Conservation (phyloP, 2,113 vertebrate species). For the Syngnathus floridae region DNA sequence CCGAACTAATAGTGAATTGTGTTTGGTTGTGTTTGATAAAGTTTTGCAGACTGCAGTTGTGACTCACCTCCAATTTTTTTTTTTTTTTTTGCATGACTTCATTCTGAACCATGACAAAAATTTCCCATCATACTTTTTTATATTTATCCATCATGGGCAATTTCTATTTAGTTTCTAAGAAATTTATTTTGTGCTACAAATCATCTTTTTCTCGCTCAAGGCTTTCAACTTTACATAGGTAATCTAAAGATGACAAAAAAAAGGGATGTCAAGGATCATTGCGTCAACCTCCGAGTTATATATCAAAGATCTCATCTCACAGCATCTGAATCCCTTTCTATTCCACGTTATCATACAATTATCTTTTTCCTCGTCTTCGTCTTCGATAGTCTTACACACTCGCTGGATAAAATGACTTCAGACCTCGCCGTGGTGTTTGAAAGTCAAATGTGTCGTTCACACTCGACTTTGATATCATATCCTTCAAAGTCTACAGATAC, state of each 20-base stretch:
- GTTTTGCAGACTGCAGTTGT: conserved; percentile 5
- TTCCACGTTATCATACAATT: conserved; percentile 1
- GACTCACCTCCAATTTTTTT: too few relatives aligned
- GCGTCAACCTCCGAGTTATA: conserved; percentile 24
- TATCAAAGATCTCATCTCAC: conserved; percentile 18
- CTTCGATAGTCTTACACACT: not conserved
- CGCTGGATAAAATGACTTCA: not conserved
- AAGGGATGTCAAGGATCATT: conserved; percentile 35
- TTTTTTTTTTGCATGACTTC: too few relatives aligned
- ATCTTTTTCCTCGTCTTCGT: conserved; percentile 5
- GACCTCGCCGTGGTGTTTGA: not conserved
- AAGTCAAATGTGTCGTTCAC: not conserved
- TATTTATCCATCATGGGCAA: not conserved
- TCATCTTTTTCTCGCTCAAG: not conserved
- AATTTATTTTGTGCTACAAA: not conserved
- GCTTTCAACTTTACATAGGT: conserved; percentile 16
- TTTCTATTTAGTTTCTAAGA: not conserved
- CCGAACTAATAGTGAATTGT: conserved; percentile 6
- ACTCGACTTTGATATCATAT: not conserved
- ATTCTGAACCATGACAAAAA: too few relatives aligned
- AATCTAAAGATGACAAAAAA: not conserved
- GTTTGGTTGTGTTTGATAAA: conserved; percentile 5
- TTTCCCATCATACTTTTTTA: not conserved
- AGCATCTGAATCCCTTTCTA: conserved; percentile 14
- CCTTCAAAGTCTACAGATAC: not conserved